Conservation (phyloP, 2,888 invertebrate genomes). For the Leucophenga maculata region DNA sequence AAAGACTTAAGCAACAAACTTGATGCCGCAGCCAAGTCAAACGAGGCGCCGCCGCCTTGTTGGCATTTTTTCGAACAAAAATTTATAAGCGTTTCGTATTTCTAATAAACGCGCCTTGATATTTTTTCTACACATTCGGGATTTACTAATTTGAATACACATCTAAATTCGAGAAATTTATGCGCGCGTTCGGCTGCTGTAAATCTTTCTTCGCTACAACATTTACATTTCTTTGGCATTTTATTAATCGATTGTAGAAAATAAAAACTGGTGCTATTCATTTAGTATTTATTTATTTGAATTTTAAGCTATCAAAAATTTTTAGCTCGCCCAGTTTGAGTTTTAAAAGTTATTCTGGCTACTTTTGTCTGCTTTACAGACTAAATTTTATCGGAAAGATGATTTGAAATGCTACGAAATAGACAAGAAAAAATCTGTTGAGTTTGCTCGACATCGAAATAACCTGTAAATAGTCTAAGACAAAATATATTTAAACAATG, state of each 20-base stretch:
- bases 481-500: too few species aligned
- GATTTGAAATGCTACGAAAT: too few species aligned
- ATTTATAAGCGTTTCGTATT: background rate
- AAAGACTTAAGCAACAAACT: slow-evolving; percentile 34
- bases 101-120: background rate
- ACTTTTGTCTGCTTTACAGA: too few species aligned
- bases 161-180: slow-evolving; percentile 15
- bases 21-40: background rate
- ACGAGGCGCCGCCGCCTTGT: background rate
- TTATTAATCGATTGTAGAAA: background rate
- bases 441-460: too few species aligned
- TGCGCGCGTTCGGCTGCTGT: background rate
- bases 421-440: too few species aligned
- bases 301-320: too few species aligned
- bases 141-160: slow-evolving; percentile 14
- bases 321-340: too few species aligned
- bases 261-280: too few species aligned
- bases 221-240: slow-evolving; percentile 5
- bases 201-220: slow-evolving; percentile 2
- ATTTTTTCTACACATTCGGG: background rate
- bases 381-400: too few species aligned
- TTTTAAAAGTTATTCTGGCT: too few species aligned
- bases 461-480: too few species aligned
- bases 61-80: background rate
- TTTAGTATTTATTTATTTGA: too few species aligned